Percentiles rank a stretch among this genome's conserved stretches.
Conservation (phyloP, 2,888 invertebrate genomes). For the Drosophila neonasuta region DNA sequence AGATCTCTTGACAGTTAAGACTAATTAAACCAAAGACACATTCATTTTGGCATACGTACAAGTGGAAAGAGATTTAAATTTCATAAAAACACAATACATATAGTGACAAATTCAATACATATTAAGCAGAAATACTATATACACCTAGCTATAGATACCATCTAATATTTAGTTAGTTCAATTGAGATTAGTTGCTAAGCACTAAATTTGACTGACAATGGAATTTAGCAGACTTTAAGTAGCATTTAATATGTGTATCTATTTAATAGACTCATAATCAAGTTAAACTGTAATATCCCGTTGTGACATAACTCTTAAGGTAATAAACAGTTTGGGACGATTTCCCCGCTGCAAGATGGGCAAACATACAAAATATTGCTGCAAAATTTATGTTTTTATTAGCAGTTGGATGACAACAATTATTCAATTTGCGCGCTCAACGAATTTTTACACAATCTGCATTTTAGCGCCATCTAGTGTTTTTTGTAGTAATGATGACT, state of each 20-base stretch:
- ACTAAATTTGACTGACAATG: slow-evolving; percentile 9
- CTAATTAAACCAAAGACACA: slow-evolving; percentile 12
- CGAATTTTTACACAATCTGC: no score
- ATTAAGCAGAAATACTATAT: background rate
- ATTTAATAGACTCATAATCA: background rate
- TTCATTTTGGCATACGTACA: no score
- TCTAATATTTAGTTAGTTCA: background rate
- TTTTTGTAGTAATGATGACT: no score
- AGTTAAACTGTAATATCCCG: background rate
- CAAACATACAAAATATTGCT: no score
- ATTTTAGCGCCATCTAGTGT: no score
- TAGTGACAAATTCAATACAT: background rate
- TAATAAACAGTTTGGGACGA: background rate
- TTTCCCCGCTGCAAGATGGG: no score
- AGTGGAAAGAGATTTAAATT: no score
- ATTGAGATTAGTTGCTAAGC: background rate
- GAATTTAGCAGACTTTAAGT: slow-evolving; percentile 13
- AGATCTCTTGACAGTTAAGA: background rate
- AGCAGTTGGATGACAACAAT: no score
- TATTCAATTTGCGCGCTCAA: no score
- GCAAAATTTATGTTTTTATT: no score
- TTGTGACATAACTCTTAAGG: background rate
- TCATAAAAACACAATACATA: no score
- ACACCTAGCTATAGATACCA: background rate
- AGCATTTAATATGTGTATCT: background rate